Base-by-base conservation (phyloP, 2,888 invertebrate genomes). In the Cantharis nigra region DNA sequence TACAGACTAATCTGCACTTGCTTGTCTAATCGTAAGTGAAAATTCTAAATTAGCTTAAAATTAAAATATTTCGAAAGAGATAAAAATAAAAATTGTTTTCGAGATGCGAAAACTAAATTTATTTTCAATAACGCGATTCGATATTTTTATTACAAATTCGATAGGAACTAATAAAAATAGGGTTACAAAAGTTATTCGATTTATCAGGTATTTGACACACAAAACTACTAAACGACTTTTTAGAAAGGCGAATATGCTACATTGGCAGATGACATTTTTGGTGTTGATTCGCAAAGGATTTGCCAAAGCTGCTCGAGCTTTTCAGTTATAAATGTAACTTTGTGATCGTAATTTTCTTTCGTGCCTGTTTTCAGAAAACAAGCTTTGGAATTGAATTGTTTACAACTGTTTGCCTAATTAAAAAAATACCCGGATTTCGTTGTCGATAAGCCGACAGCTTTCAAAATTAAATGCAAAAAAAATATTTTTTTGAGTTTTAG, bases 131-230 rank as follows among this genome's bases (percentile, higher is more conserved):
- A 49, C 49, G 49, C n/a, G 49, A 49, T 49, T 7, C 7, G 49
- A 49, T 49, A 49, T 49, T 49, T 49, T 49, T 49, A 49, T 49
- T 49, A 49, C n/a, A 49, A 49, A 49, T 49, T 49, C 49, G 49
- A 49, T 49, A 9, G 49, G n/a, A 49, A 49, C 49, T 49, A 49
- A 49, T 49, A 49, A 49, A 49, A 49, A 49, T 49, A 49, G 49
- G 49, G 49, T 49, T 49, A 49, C 49, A 49, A 49, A 49, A 49
- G 13, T 20, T 62, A 11, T 75, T 71, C 75, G 75, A 75, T 75
- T 75, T 75, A 28, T 75, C 71, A 75, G 75, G 63, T 69, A 69
- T 71, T 71, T 75, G 75, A 30, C 75, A 75, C 26, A 71, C 67
- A 65, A 75, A 75, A 75, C 71, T 75, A 70, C 33, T 70, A 70